Evolutionary conservation across 2,797 vertebrate species (phyloP).

Genomic region (Bucorvus abyssinicus): DNA sequence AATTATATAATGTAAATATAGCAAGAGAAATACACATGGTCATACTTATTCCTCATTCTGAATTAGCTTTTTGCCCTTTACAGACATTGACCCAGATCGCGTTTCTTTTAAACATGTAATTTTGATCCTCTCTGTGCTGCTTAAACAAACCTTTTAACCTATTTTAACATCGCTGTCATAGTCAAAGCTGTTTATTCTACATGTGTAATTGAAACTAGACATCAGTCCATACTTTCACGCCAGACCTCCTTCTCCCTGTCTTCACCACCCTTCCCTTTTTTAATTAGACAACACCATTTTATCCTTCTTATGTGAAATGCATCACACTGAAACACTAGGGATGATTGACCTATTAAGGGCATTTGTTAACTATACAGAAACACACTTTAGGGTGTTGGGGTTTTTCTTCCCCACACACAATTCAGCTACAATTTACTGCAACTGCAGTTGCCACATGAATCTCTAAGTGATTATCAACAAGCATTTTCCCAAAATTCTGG

Average conservation of each 20-base stretch:
- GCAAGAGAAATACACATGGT: conserved; percentile 19
- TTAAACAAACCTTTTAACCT: conserved; percentile 47
- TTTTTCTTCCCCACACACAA: too few relatives aligned
- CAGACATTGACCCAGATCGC: not conserved
- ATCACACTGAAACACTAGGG: not conserved
- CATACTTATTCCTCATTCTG: conserved; percentile 9
- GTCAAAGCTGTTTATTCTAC: conserved; percentile 27
- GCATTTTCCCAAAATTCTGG: not conserved
- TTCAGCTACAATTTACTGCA: not conserved
- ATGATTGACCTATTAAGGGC: not conserved
- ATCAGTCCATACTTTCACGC: not conserved
- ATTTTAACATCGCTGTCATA: not conserved
- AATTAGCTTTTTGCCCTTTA: conserved; percentile 8
- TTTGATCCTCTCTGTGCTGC: conserved; percentile 17
- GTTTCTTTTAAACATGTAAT: conserved; percentile 21
- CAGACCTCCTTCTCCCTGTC: not conserved
- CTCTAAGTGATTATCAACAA: not conserved
- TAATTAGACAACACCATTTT: not conserved
- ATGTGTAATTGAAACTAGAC: conserved; percentile 29
- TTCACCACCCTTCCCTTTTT: fast-evolving
- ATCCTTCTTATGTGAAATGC: not conserved
- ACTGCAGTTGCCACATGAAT: not conserved
- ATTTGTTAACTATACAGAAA: not conserved
- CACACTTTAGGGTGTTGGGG: not conserved
- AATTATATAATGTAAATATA: conserved; percentile 27